These are phyloP conservation scores for Lepidocolaptes lacrymiger DNA, from an alignment of 2,797 vertebrate genomes.

Conservation along the genomic window DNA sequence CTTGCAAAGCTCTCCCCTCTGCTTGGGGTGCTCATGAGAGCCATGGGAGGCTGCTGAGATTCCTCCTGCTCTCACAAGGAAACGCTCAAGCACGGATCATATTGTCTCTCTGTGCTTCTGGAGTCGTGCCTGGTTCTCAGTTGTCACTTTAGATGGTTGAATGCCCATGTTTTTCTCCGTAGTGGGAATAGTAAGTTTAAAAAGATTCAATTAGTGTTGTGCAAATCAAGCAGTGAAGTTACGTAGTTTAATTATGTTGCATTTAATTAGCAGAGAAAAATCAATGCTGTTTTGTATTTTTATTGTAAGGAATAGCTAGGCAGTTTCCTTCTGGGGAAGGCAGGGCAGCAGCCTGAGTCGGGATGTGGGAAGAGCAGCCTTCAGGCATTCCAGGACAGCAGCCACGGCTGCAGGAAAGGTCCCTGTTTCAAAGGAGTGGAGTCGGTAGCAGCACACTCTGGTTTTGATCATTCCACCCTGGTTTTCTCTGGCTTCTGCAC, in stretches of 20 bases:
- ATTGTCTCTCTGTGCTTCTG: slow-evolving; percentile 52
- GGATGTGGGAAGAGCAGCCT: not conserved
- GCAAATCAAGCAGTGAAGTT: slow-evolving; percentile 37
- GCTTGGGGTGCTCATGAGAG: not conserved
- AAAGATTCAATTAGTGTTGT: slow-evolving; percentile 44
- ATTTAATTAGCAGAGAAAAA: slow-evolving; percentile 49
- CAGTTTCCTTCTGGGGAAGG: not conserved
- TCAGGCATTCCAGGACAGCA: not conserved
- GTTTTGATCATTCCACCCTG: not conserved
- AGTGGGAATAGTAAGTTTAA: slow-evolving; percentile 26
- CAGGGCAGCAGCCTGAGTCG: not conserved
- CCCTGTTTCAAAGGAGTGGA: fast-evolving
- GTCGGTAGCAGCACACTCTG: not conserved
- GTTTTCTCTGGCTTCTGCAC: not conserved
- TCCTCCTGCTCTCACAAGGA: not conserved
- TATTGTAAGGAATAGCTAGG: not conserved
- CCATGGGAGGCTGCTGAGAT: not conserved
- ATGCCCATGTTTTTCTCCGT: not conserved
- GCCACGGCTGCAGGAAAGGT: not conserved
- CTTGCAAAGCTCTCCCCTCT: not conserved
- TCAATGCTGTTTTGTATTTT: slow-evolving; percentile 5
- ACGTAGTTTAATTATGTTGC: slow-evolving; percentile 57
- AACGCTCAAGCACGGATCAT: not conserved
- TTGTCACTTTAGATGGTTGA: slow-evolving; percentile 37
- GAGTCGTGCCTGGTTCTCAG: slow-evolving; percentile 41